These are phyloP conservation scores for Vanessa tameamea DNA, from an alignment of 1,140 invertebrate genomes.

Conservation along the genomic window DNA sequence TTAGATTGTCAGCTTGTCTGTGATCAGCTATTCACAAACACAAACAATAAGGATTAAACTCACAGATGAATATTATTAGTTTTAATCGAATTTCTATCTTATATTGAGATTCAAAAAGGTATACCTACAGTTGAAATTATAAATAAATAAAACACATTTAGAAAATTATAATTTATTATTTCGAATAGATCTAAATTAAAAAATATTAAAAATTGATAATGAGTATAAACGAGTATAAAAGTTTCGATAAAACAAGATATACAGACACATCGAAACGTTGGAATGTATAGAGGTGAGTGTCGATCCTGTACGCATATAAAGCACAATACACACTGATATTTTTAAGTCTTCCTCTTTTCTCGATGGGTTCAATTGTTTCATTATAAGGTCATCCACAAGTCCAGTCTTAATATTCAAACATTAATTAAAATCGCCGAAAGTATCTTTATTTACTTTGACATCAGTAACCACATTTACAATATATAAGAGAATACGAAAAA, in stretches of 20 bases:
- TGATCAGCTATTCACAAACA: no score
- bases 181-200: constrained; percentile 65
- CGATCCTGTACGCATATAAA: constrained; percentile 10
- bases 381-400: no score
- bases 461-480: background rate
- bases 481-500: background rate
- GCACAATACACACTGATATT: background rate
- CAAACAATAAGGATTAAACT: no score
- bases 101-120: background rate
- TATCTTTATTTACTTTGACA: background rate
- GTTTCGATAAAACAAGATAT: constrained; percentile 45
- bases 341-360: background rate
- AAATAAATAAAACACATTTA: constrained; percentile 60
- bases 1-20: no score
- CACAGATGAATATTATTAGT: no score
- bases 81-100: no score
- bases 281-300: constrained; percentile 31
- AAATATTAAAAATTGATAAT: constrained; percentile 64
- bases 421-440: no score
- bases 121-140: background rate
- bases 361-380: no score
- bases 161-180: constrained; percentile 76
- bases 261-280: constrained; percentile 43
- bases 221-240: constrained; percentile 63
- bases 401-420: no score